Evolutionary conservation across 2,113 vertebrate species (phyloP).

Genomic region (Otus sunia): DNA sequence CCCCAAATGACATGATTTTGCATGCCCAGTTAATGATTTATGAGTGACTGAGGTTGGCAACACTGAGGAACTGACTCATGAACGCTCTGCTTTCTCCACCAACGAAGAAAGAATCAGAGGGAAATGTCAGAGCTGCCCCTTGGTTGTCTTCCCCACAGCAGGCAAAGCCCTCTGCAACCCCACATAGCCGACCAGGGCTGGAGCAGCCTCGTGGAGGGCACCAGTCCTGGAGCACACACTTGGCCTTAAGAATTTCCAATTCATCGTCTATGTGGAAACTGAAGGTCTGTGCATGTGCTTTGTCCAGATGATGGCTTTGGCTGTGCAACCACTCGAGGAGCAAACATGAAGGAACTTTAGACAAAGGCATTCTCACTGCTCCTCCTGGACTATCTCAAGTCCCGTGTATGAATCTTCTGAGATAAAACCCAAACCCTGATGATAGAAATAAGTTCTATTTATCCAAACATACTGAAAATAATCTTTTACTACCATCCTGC

Average conservation of each 20-base stretch:
- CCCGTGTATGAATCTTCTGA: not conserved
- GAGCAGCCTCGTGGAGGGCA: not conserved
- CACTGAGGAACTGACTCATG: not conserved
- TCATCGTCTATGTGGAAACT: not conserved
- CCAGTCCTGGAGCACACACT: fast-evolving
- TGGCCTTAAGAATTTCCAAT: not conserved
- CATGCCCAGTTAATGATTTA: not conserved
- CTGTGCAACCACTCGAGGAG: not conserved
- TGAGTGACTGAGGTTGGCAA: not conserved
- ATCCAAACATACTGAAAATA: not conserved
- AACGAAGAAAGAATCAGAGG: not conserved
- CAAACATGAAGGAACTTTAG: not conserved
- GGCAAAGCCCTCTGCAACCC: not conserved
- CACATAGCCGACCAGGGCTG: fast-evolving
- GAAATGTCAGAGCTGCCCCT: constrained; percentile 21
- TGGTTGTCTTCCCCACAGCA: not conserved
- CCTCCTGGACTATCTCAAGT: not conserved
- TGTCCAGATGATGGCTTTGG: not conserved
- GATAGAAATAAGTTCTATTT: not conserved
- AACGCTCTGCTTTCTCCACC: constrained; percentile 28
- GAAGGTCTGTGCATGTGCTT: not conserved
- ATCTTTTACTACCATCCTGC: not conserved
- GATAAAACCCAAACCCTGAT: not conserved
- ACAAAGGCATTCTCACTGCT: not conserved
- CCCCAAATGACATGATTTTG: not conserved